These are phyloP conservation scores for Tetramorium alpestre DNA, from an alignment of 1,140 invertebrate genomes.

Conservation along the genomic window DNA sequence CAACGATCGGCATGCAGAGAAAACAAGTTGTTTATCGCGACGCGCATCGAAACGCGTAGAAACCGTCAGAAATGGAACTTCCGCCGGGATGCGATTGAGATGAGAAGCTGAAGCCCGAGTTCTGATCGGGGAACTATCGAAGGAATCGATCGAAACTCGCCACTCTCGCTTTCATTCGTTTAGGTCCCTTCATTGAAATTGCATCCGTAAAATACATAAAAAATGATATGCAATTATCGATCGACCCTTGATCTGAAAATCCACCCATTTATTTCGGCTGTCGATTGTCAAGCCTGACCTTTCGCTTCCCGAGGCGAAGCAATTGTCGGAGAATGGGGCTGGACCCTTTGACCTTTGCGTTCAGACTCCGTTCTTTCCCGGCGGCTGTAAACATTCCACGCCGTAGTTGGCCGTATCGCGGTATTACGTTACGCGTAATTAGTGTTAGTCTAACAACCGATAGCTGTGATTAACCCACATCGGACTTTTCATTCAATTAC, in stretches of 20 bases:
- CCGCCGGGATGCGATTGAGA: conserved; percentile 3
- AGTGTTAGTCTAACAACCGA: conserved; percentile 51
- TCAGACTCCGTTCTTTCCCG: conserved; percentile 22
- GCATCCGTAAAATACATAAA: not conserved
- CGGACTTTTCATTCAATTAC: conserved; percentile 41
- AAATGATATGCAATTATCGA: not conserved
- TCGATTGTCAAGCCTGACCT: conserved; percentile 19
- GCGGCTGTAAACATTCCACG: conserved; percentile 27
- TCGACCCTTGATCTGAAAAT: not conserved
- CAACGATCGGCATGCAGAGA: conserved; percentile 41
- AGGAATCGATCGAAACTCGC: not conserved
- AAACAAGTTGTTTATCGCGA: conserved; percentile 36
- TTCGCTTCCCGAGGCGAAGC: not conserved
- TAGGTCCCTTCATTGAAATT: not conserved
- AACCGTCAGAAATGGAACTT: conserved; percentile 38
- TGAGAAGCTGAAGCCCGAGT: too few relatives aligned
- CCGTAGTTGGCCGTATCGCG: conserved; percentile 24
- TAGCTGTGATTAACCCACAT: conserved; percentile 61
- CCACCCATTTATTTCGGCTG: not conserved
- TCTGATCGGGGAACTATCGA: not conserved
- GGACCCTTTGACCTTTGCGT: conserved; percentile 39
- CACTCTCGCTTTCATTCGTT: not conserved
- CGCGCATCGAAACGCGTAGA: conserved; percentile 30
- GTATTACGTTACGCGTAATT: conserved; percentile 58
- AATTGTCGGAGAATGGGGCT: conserved; percentile 32